These are phyloP conservation scores for Solenopsis invicta DNA, from an alignment of 1,140 invertebrate genomes.

Conservation along the genomic window DNA sequence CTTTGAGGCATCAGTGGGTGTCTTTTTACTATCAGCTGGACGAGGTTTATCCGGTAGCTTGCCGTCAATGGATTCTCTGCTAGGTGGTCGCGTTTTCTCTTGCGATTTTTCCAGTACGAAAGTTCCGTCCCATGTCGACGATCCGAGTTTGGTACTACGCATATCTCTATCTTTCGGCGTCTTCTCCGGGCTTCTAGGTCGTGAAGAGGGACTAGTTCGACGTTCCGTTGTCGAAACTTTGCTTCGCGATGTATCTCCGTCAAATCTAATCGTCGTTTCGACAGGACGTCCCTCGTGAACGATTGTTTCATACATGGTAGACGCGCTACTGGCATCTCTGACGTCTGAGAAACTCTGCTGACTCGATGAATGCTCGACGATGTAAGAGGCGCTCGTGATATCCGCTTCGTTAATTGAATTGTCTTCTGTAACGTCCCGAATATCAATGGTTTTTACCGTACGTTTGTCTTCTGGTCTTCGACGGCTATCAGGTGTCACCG, in stretches of 20 bases:
- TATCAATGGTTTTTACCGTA: conserved; percentile 68
- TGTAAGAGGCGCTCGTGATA: conserved; percentile 77
- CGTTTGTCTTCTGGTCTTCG: neutral
- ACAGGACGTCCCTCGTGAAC: conserved; percentile 49
- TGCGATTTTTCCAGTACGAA: conserved; percentile 84
- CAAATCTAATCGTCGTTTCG: conserved; percentile 37
- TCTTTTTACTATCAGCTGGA: conserved; percentile 14
- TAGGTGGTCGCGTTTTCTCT: conserved; percentile 62
- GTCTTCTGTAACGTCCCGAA: conserved; percentile 81
- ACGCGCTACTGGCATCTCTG: conserved; percentile 58
- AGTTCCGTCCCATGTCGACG: conserved; percentile 87
- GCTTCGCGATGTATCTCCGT: neutral
- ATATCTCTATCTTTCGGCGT: conserved; percentile 34
- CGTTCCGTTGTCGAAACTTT: conserved; percentile 33
- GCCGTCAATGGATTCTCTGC: conserved; percentile 66
- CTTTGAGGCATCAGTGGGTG: conserved; percentile 10
- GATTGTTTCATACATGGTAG: conserved; percentile 64
- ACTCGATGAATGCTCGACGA: conserved; percentile 81
- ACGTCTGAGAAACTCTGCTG: conserved; percentile 76
- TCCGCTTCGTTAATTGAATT: conserved; percentile 83
- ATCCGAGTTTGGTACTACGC: conserved; percentile 79
- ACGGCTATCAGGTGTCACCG: conserved; percentile 24
- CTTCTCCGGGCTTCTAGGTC: conserved; percentile 68
- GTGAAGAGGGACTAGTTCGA: conserved; percentile 2
- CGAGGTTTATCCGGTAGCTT: conserved; percentile 10